Evolutionary conservation across 2,888 invertebrate genomes (phyloP).

Genomic region (Agonum fuliginosum): DNA sequence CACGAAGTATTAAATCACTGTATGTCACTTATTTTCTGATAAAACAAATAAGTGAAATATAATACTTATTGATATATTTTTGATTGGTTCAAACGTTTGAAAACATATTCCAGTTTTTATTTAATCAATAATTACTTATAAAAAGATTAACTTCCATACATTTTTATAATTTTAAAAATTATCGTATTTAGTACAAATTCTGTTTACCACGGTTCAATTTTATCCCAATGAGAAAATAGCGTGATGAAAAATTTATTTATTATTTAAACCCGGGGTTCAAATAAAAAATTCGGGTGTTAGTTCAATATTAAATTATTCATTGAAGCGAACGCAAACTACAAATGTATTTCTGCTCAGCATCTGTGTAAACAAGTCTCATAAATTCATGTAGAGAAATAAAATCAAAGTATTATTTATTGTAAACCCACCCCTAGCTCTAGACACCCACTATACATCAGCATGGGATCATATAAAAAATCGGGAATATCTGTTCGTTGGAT

Average conservation of each 20-base stretch:
- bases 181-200: not conserved
- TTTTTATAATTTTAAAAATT: too few species aligned
- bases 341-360: not conserved
- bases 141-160: too few species aligned
- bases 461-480: slow-evolving; percentile 27
- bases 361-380: not conserved
- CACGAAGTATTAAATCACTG: too few species aligned
- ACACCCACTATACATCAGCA: slow-evolving; percentile 17
- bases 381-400: slow-evolving; percentile 12
- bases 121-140: too few species aligned
- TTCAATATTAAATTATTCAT: slow-evolving; percentile 15
- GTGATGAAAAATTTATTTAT: slow-evolving; percentile 7
- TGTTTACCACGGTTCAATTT: not conserved
- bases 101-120: not conserved
- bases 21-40: not conserved
- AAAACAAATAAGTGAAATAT: not conserved
- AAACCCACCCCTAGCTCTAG: not conserved
- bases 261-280: slow-evolving; percentile 13
- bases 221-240: slow-evolving; percentile 29
- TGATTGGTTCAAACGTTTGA: slow-evolving; percentile 5
- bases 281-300: not conserved
- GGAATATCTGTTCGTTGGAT: slow-evolving; percentile 31
- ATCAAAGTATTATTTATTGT: slow-evolving; percentile 9
- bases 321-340: not conserved
- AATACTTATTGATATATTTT: not conserved